A percentile compares a stretch with the other conserved stretches of the same genome.
These are phyloP conservation scores for Ricordea florida DNA, from an alignment of 92 coral and sea anemone genomes.

Conservation along the genomic window DNA sequence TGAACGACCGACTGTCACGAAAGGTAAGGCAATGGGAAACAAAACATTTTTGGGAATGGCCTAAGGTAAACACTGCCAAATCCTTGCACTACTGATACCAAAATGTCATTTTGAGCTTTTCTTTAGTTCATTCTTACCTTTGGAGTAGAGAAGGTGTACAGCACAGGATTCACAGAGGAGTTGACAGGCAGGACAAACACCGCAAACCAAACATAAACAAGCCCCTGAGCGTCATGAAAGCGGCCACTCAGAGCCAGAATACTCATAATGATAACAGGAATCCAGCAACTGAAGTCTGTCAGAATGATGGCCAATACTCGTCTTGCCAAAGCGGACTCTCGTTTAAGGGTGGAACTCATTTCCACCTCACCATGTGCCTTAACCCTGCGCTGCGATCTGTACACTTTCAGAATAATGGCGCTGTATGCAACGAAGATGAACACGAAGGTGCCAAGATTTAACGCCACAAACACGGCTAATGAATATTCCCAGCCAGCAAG, in stretches of 20 bases:
- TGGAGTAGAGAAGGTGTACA: constrained; percentile 57
- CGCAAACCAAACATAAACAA: constrained; percentile 52
- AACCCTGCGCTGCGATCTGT: not conserved
- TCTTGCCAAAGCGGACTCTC: constrained; percentile 32
- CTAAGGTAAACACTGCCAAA: no score
- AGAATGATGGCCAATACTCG: constrained; percentile 43
- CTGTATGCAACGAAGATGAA: constrained; percentile 39
- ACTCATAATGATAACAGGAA: constrained; percentile 50
- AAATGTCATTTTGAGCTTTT: no score
- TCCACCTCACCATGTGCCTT: constrained; percentile 11
- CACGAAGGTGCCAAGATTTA: constrained; percentile 31
- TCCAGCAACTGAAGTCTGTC: constrained; percentile 54
- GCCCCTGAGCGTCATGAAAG: constrained; percentile 27
- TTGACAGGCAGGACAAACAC: constrained; percentile 63
- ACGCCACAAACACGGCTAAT: constrained; percentile 24
- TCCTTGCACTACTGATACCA: no score
- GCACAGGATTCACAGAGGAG: constrained; percentile 46
- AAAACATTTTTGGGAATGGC: no score
- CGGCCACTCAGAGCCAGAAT: constrained; percentile 27
- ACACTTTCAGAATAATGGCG: constrained; percentile 19
- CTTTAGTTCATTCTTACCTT: not conserved
- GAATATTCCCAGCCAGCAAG: constrained; percentile 61
- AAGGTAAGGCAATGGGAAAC: no score
- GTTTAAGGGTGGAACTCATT: not conserved
- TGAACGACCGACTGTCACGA: no score